Conservation (phyloP, 2,113 vertebrate genomes). For the Chascanopsetta lugubris region DNA sequence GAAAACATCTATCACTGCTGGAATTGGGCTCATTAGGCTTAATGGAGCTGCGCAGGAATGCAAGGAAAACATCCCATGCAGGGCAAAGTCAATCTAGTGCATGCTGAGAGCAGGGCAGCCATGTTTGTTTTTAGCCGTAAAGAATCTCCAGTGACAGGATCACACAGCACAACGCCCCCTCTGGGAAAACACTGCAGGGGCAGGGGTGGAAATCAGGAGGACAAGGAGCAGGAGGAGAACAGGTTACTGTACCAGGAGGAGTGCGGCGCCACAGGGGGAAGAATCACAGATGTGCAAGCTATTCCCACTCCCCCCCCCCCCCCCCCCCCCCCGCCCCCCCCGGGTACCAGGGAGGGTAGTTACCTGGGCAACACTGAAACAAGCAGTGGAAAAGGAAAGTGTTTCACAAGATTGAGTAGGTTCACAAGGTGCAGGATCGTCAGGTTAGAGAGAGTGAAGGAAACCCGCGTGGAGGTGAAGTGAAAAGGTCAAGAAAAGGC, state of each 20-base stretch:
- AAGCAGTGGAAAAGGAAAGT: neutral
- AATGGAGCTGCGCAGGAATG: slow-evolving; percentile 51
- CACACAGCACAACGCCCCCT: slow-evolving; percentile 45
- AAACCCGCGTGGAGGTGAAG: neutral
- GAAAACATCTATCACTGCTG: slow-evolving; percentile 29
- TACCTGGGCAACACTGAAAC: slow-evolving; percentile 13
- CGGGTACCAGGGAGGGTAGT: slow-evolving; percentile 2
- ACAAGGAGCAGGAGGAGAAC: slow-evolving; percentile 64
- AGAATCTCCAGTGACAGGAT: slow-evolving; percentile 43
- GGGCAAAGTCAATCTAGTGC: slow-evolving; percentile 46
- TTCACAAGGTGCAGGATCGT: neutral
- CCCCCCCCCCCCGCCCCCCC: no score
- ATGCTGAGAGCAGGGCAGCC: slow-evolving; percentile 32
- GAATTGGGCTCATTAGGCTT: slow-evolving; percentile 51
- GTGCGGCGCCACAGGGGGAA: slow-evolving; percentile 11
- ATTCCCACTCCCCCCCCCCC: slow-evolving; percentile 16
- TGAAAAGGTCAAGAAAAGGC: slow-evolving; percentile 30
- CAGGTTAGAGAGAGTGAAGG: neutral
- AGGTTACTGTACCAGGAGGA: slow-evolving; percentile 39
- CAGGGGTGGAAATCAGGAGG: slow-evolving; percentile 49
- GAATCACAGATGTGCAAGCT: slow-evolving; percentile 41
- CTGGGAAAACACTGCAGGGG: slow-evolving; percentile 41
- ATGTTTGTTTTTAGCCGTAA: slow-evolving; percentile 45
- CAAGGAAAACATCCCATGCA: slow-evolving; percentile 43
- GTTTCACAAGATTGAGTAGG: neutral